phyloP scores from a whole-genome alignment of 2,888 invertebrate genomes.

The Papilio demoleus region DNA sequence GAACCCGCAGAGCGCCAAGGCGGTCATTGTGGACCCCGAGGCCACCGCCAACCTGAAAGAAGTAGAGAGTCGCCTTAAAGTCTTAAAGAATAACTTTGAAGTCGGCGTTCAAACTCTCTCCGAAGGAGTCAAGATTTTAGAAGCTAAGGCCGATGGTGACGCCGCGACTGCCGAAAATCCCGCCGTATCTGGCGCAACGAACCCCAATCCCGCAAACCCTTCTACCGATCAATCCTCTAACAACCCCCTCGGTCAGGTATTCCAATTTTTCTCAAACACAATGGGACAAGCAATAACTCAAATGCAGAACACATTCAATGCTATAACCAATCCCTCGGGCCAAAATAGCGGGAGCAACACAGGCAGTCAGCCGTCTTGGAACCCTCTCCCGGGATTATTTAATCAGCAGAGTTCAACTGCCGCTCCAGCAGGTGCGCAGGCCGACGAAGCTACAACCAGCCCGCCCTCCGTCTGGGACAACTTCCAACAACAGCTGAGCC shows the following conservation, averaged over 20 bases:
- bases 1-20: constrained; percentile 48
- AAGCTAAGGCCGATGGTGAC: constrained; percentile 56
- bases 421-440: constrained; percentile 45
- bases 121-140: constrained; percentile 61
- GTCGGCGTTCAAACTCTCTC: constrained; percentile 60
- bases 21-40: constrained; percentile 43
- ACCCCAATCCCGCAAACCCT: constrained; percentile 30
- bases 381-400: constrained; percentile 10
- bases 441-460: constrained; percentile 46
- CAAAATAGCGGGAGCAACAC: constrained; percentile 17
- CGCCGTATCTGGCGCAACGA: constrained; percentile 32
- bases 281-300: constrained; percentile 43
- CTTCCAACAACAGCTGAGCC: constrained; percentile 47
- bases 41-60: constrained; percentile 47
- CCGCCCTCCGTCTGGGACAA: constrained; percentile 48
- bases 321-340: constrained; percentile 28
- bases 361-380: constrained; percentile 25
- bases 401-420: constrained; percentile 10
- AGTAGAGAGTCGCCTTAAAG: constrained; percentile 50
- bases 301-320: constrained; percentile 48
- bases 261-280: constrained; percentile 47
- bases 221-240: constrained; percentile 19
- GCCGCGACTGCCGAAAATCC: constrained; percentile 31
- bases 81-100: constrained; percentile 64
- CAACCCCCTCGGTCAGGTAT: constrained; percentile 38